phyloP scores from a whole-genome alignment of 1,140 invertebrate species.

The Zelostemma sp. region DNA sequence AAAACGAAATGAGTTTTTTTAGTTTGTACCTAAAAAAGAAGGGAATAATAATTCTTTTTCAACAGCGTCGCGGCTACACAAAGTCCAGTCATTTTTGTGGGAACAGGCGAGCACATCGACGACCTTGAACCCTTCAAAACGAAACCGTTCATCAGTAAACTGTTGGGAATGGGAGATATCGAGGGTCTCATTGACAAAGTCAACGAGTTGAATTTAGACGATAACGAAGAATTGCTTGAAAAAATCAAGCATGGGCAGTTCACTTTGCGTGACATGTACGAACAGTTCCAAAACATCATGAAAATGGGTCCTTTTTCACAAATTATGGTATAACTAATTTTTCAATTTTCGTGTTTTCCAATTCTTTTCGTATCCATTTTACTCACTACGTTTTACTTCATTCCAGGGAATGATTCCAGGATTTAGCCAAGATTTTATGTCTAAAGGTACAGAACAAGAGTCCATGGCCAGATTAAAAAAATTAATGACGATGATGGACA shows the following conservation, averaged over 20 bases:
- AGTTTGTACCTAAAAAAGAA: no score
- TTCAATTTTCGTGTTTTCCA: background rate
- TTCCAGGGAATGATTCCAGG: conserved; percentile 97
- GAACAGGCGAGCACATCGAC: conserved; percentile 99
- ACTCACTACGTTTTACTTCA: background rate
- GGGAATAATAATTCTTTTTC: no score
- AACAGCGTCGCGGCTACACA: conserved; percentile 96
- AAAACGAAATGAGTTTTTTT: no score
- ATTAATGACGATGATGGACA: conserved; percentile 86
- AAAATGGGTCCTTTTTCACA: conserved; percentile 99
- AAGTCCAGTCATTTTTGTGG: conserved; percentile 99
- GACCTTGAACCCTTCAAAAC: conserved; percentile 99
- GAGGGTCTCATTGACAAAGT: conserved; percentile 99
- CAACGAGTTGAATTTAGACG: conserved; percentile 98
- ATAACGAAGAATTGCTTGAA: conserved; percentile 98
- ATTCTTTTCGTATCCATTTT: background rate
- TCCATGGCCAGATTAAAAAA: conserved; percentile 97
- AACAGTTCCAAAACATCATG: conserved; percentile 99
- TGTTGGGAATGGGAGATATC: conserved; percentile 99
- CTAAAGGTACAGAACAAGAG: conserved; percentile 99
- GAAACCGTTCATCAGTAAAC: conserved; percentile 99
- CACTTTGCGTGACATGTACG: conserved; percentile 99
- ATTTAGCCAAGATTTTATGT: conserved; percentile 98
- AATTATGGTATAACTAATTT: conserved; percentile 86
- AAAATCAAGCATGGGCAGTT: conserved; percentile 99